Evolutionary conservation across 2,888 invertebrate species (phyloP), one percentile per base, ranked within the genome.

Genomic region (Helobdella robusta): DNA sequence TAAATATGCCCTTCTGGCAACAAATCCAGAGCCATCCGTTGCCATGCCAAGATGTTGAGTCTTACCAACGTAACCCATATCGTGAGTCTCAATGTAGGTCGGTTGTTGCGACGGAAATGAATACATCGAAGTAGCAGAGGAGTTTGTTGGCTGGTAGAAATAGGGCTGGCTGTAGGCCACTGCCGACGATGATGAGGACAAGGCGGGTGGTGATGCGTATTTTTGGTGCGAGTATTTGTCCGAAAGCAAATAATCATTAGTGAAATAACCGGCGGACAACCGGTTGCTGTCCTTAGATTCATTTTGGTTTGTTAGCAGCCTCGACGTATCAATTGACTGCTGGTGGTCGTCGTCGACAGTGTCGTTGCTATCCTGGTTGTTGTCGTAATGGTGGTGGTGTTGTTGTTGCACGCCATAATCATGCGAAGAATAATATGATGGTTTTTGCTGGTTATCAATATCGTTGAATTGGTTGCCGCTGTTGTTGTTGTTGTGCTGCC

Each of bases 1-100:
- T 65, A 95, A 94, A 82, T 94, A 94, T 76, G 89, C 90, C 71
- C 94, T 84, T 62, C 94, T 44, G 35, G 44, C 46, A 32, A 62
- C 50, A 50, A 48, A 62, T n/a, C 32, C 35, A 18, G 20, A 32
- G 46, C 34, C 50, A 1, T 48, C n/a, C 5, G 48, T 20, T 18
- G 50, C 32, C 20, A 30, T 35, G 6, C 32, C 34, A 48, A 23
- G 48, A 34, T n/a, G 32, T 4, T 46, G 23, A 23, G 48, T 32
- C 5, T 32, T 23, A 50, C 50, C 35, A 5, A 11, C 50, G 62
- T 62, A 62, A 34, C 28, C 50, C 18, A 30, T 46, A 23, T 62
- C 62, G 8, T 50, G 28, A 3, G 62, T 50, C 8, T 48, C 62
- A 18, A 62, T 62, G 50, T 32, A 62, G 50, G 44, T 50, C 30